Conservation (phyloP, 2,113 vertebrate species). For the Sylvilagus bachmani region DNA sequence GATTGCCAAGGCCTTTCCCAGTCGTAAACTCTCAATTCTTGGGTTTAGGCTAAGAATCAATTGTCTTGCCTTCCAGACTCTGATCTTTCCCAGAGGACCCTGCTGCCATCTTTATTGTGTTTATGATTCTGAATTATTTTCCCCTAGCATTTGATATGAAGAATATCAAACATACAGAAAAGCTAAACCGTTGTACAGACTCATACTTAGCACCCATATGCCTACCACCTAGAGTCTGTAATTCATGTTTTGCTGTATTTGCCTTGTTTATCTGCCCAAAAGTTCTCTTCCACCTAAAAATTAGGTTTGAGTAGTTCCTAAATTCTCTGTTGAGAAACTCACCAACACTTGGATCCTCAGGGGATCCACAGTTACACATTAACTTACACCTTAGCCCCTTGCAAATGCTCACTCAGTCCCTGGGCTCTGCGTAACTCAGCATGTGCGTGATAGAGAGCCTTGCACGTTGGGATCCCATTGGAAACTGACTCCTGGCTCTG, state of each 20-base stretch:
- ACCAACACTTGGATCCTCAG: neutral
- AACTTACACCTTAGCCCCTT: neutral
- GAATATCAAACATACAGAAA: neutral
- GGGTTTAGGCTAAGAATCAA: neutral
- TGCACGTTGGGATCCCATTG: neutral
- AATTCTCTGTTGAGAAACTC: neutral
- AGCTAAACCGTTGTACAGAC: neutral
- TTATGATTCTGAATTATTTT: slow-evolving; percentile 5
- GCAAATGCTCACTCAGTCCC: neutral
- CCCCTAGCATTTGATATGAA: slow-evolving; percentile 2
- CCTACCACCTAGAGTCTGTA: neutral
- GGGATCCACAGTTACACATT: too few relatives aligned
- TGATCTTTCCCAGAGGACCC: neutral
- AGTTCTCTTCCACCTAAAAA: slow-evolving; percentile 34
- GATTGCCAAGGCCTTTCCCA: neutral
- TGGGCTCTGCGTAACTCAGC: neutral
- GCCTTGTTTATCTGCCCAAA: neutral
- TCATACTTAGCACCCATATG: neutral
- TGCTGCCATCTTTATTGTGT: neutral
- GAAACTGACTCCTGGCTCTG: neutral
- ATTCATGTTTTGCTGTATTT: neutral
- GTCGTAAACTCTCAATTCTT: slow-evolving; percentile 11
- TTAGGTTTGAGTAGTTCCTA: slow-evolving; percentile 40
- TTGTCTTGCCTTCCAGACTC: neutral
- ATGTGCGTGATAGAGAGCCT: neutral